Conservation (phyloP, 2,888 invertebrate species). For the Folsomia candida region DNA sequence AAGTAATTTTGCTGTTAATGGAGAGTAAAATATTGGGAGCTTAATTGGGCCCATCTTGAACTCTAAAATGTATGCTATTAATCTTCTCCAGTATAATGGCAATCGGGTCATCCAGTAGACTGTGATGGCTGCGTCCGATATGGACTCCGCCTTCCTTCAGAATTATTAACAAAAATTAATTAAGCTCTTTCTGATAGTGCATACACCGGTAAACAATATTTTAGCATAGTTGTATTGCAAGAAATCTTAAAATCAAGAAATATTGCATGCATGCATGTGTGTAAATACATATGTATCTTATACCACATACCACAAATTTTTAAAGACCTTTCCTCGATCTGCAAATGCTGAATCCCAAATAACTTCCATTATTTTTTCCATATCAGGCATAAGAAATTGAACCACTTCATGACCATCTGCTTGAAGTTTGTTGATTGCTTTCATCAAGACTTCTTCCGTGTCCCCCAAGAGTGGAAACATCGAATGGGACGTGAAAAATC, state of each 20-base stretch:
- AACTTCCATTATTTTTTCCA: conserved; percentile 28
- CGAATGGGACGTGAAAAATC: conserved; percentile 53
- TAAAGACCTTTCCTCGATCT: conserved; percentile 36
- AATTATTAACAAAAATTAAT: too few relatives aligned
- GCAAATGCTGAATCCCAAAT: conserved; percentile 29
- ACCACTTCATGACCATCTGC: conserved; percentile 50
- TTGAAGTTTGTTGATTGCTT: conserved; percentile 49
- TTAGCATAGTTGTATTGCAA: too few relatives aligned
- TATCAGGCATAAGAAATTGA: conserved; percentile 42
- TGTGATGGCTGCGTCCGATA: conserved; percentile 17
- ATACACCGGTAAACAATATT: too few relatives aligned
- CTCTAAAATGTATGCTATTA: conserved; percentile 2
- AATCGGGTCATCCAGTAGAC: conserved; percentile 24
- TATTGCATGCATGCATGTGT: not conserved
- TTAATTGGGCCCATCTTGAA: conserved; percentile 16
- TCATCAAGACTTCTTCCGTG: conserved; percentile 50
- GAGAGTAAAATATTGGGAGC: conserved; percentile 29
- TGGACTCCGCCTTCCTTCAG: conserved; percentile 27
- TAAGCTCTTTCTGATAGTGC: too few relatives aligned
- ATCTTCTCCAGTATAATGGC: conserved; percentile 15
- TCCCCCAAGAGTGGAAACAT: conserved; percentile 54
- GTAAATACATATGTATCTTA: not conserved
- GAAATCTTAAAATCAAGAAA: not conserved
- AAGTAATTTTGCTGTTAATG: conserved; percentile 20
- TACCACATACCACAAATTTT: conserved; percentile 28